These are phyloP conservation scores for Helicoverpa armigera DNA, from an alignment of 1,140 invertebrate species.

Conservation along the genomic window DNA sequence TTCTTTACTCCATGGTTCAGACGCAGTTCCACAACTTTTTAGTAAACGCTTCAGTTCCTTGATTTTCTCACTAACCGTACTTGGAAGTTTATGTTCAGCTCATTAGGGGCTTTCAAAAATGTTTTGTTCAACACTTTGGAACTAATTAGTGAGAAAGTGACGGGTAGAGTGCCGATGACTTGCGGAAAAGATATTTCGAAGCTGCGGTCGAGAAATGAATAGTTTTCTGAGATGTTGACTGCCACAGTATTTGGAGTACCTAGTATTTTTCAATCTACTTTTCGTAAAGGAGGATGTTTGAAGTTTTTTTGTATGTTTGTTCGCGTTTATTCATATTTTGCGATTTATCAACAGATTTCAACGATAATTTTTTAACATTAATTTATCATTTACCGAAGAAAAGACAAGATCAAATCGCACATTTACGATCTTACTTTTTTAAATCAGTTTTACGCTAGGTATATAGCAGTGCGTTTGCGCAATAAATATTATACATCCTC, in stretches of 20 bases:
- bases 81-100: constrained; percentile 10
- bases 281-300: not conserved
- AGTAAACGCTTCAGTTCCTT: not conserved
- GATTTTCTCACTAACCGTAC: not conserved
- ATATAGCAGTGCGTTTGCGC: no score
- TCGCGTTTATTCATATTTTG: not conserved
- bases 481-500: no score
- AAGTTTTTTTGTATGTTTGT: not conserved
- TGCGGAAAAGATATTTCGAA: constrained; percentile 21
- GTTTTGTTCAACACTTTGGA: constrained; percentile 25
- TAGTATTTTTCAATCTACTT: not conserved
- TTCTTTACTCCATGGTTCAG: not conserved
- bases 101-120: constrained; percentile 34
- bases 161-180: constrained; percentile 23
- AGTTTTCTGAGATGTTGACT: constrained; percentile 28
- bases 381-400: no score
- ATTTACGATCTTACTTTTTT: no score
- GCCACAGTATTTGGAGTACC: not conserved
- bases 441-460: no score
- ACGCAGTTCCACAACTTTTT: constrained; percentile 37
- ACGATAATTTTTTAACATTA: no score
- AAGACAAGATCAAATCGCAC: no score
- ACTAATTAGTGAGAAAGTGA: constrained; percentile 30
- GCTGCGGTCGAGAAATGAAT: not conserved
- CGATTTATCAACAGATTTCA: no score